Evolutionary conservation across 2,888 invertebrate genomes (phyloP), one percentile per base, ranked within the genome.

Genomic region (Oligia latruncula): DNA sequence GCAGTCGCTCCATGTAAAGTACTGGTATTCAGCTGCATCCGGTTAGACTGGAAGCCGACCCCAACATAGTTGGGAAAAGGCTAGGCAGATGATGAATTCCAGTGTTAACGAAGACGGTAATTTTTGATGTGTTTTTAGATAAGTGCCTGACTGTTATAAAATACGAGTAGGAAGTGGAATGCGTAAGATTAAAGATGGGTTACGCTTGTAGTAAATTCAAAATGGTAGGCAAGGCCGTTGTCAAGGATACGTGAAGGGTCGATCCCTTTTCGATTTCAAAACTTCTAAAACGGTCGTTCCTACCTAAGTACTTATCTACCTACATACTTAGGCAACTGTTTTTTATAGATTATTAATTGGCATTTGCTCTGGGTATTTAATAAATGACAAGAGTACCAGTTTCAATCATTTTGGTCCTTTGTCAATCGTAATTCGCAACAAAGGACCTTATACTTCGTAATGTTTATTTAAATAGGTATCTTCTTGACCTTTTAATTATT

Each of bases 21-120:
- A 29, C 29, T 29, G 29, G 29, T 29, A 29, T 29, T 29, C 29
- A 29, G 29, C 29, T 29, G 29, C 29, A 29, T 29, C 29, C 29
- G 29, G 29, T 29, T 29, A 29, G 29, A 29, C 29, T 29, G 29
- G 29, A 29, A 29, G 29, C 29, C 29, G 29, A 29, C 29, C 29
- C 29, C 29, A 29, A 29, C 29, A 29, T 29, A 29, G 29, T 29
- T 29, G 29, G 1, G 29, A 29, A 29, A 29, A 29, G 29, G 29
- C 29, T 29, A 29, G 29, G 29, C 29, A 29, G 29, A 29, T 29
- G 29, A 29, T 29, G 29, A 29, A 29, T 29, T 29, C 29, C 77
- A 67, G 67, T 87, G 82, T 89, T 89, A 81, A 83, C 74, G 87
- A 89, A 71, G 35, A 66, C 49, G 65, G 73, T 80, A 78, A 66